Base-by-base conservation (phyloP, 2,797 vertebrate species). In the Chromobotia macracanthus region DNA sequence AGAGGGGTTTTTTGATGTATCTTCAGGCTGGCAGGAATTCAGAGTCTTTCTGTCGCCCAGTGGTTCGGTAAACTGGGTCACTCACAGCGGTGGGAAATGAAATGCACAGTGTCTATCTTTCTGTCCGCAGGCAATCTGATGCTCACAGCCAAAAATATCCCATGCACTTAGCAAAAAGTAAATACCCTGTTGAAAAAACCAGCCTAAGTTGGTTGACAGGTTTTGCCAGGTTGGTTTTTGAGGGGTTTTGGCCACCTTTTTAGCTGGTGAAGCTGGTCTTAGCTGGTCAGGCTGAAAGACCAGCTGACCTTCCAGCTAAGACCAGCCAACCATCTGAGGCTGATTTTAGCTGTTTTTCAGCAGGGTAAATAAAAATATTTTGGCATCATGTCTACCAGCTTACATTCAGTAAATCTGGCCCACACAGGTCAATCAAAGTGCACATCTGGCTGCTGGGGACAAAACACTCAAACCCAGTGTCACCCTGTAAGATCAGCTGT, bases 21-120 rank as follows among this genome's bases (percentile, higher is more conserved):
- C 28, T 23, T 51, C 6, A 65, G 63, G 31, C 48, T 56, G 23
- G 48, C 7, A 38, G 51, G 46, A 6, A 31, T 58, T 69, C 23
- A 65, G 5, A 60, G 8, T 63, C 9, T 69, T 12, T 58, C 50
- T 55, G 31, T 76, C 31, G 35, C 64, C 63, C 70, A 58, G 70
- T 69, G 56, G 35, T 63, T 63, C 66, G 69, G 41, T 64, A 66
- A 82, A 80, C 16, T 84, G 78, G 74, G 82, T 84, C 84, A 79
- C 72, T 82, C n/a, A 19, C 69, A 82, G 77, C n/a, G 8, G 31
- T 13, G 60, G 60, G 48, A 72, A 61, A 77, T 67, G 56, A 65
- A 80, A 68, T 31, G 28, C n/a, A 18, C 38, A 65, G 31, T 53
- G 46, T 84, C 51, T 71, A 64, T 80, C 60, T 77, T 13, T 35